Conservation (phyloP, 2,113 vertebrate species). For the Carassius gibelio region DNA sequence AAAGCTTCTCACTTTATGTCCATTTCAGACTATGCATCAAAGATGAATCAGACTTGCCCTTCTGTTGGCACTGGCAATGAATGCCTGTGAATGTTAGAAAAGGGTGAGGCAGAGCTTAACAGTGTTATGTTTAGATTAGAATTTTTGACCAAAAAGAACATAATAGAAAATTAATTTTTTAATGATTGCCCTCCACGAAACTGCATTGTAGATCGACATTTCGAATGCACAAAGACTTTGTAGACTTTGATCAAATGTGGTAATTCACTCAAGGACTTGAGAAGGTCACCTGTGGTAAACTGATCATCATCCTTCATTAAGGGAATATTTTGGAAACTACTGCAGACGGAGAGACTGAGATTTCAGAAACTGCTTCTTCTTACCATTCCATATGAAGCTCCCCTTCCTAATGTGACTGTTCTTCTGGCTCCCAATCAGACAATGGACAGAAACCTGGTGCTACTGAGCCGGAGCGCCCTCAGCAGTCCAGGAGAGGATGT, state of each 20-base stretch:
- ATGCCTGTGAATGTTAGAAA: conserved; percentile 70
- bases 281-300: conserved; percentile 17
- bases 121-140: conserved; percentile 17
- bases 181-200: conserved; percentile 29
- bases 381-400: conserved; percentile 27
- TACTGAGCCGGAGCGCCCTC: conserved; percentile 71
- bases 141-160: conserved; percentile 12
- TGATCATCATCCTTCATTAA: conserved; percentile 5
- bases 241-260: conserved; percentile 19
- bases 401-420: conserved; percentile 45
- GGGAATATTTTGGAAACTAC: conserved; percentile 23
- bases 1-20: conserved; percentile 37
- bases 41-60: conserved; percentile 56
- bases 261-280: conserved; percentile 8
- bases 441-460: conserved; percentile 66
- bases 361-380: conserved; percentile 42
- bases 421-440: conserved; percentile 58
- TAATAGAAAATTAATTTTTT: neutral
- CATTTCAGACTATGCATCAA: conserved; percentile 72
- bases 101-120: conserved; percentile 42
- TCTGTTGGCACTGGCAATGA: conserved; percentile 56
- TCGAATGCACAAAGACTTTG: conserved; percentile 38
- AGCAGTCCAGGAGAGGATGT: conserved; percentile 61
- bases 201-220: conserved; percentile 24
- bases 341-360: conserved; percentile 6